Conservation (phyloP, 1,140 invertebrate species). For the Tribolium castaneum region DNA sequence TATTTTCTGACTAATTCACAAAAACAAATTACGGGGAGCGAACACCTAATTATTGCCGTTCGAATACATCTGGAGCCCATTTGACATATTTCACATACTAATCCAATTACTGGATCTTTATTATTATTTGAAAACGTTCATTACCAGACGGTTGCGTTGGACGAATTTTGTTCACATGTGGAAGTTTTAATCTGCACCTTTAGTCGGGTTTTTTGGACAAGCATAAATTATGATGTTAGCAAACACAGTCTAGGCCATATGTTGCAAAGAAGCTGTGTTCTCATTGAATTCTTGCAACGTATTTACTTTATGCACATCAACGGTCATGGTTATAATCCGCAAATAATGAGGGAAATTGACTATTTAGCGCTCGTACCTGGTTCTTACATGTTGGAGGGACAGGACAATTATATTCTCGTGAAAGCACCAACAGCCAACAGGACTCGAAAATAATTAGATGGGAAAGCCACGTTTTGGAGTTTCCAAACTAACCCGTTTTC, state of each 20-base stretch:
- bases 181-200: constrained; percentile 5
- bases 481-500: background rate
- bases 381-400: constrained; percentile 1
- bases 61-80: background rate
- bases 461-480: background rate
- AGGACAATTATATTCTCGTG: constrained; percentile 17
- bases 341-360: constrained; percentile 45
- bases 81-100: background rate
- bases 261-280: constrained; percentile 9
- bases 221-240: constrained; percentile 38
- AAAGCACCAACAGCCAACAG: background rate
- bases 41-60: background rate
- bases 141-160: background rate
- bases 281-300: constrained; percentile 32
- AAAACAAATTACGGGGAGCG: background rate
- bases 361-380: constrained; percentile 15
- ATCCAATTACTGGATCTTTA: background rate
- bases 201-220: background rate
- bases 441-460: constrained; percentile 28
- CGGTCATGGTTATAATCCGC: constrained; percentile 43
- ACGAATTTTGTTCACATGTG: background rate
- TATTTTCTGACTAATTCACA: constrained; percentile 19
- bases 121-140: background rate
- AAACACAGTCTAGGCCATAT: constrained; percentile 19
- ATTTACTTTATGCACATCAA: constrained; percentile 40